Evolutionary conservation across 2,797 vertebrate species (phyloP).

Genomic region (Acanthopagrus latus): DNA sequence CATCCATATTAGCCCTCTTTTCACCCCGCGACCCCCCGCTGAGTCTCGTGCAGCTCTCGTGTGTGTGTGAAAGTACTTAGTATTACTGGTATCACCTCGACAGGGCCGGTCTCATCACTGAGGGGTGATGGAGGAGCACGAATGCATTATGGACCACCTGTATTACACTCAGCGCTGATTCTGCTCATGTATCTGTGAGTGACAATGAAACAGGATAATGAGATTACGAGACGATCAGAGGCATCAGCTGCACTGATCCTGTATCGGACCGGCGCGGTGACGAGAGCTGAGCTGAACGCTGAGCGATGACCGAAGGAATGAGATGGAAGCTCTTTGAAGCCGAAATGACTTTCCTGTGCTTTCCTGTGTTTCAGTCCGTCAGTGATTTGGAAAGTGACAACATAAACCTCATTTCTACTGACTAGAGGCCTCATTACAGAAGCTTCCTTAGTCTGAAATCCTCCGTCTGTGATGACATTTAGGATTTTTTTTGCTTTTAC

Average conservation of each 20-base stretch:
- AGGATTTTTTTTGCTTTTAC: too few species aligned
- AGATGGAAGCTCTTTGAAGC: conserved; percentile 16
- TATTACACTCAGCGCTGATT: neutral
- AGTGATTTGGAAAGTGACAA: neutral
- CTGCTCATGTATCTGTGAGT: neutral
- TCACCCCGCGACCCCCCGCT: conserved; percentile 3
- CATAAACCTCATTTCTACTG: neutral
- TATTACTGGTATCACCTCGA: neutral
- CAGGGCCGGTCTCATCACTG: neutral
- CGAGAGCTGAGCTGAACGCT: conserved; percentile 14
- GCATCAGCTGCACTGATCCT: neutral
- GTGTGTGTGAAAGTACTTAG: neutral
- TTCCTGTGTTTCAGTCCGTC: conserved; percentile 8
- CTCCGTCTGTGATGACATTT: too few species aligned
- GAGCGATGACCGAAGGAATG: conserved; percentile 4
- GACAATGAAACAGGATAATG: neutral
- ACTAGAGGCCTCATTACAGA: neutral
- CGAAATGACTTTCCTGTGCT: conserved; percentile 11
- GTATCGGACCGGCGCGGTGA: neutral
- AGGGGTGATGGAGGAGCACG: conserved; percentile 1
- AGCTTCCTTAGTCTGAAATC: too few species aligned
- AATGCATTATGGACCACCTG: neutral
- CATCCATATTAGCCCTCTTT: conserved; percentile 29
- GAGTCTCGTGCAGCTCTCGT: conserved; percentile 2
- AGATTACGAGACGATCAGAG: conserved; percentile 17